Percentiles rank a stretch among this genome's conserved stretches.
Conservation (phyloP, 2,797 vertebrate genomes). For the Aldrovandia affinis region DNA sequence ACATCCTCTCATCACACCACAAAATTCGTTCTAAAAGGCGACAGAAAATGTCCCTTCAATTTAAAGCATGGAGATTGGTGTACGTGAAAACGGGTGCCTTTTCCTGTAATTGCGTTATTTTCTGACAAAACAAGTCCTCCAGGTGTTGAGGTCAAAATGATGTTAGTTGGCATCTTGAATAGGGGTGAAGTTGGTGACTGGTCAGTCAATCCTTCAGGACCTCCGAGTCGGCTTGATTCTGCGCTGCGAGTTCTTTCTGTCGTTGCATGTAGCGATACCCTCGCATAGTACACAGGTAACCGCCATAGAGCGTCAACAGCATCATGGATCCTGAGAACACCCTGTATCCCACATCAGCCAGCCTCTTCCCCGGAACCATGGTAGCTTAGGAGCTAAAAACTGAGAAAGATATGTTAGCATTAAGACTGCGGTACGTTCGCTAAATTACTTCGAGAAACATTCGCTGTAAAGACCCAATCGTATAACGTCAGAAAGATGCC, state of each 20-base stretch:
- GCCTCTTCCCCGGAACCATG: conserved; percentile 83
- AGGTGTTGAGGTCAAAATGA: not conserved
- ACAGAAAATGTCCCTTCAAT: not conserved
- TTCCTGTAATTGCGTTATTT: not conserved
- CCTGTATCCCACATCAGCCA: conserved; percentile 88
- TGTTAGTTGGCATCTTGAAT: conserved; percentile 26
- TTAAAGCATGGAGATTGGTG: not conserved
- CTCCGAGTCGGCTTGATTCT: conserved; percentile 66
- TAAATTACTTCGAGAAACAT: too few species aligned
- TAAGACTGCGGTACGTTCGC: too few species aligned
- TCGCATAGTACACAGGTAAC: conserved; percentile 80
- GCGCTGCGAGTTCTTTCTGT: conserved; percentile 67
- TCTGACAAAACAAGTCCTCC: not conserved
- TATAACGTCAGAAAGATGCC: too few species aligned
- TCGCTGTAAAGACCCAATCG: too few species aligned
- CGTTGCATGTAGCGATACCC: conserved; percentile 72
- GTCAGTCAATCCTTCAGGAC: conserved; percentile 40
- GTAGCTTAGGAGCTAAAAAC: conserved; percentile 19
- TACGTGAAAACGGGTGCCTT: not conserved
- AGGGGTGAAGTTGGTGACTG: not conserved
- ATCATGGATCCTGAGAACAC: conserved; percentile 89
- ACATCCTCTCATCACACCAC: not conserved
- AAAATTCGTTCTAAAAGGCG: not conserved
- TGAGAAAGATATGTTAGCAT: not conserved
- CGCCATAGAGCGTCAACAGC: conserved; percentile 85